Conservation (phyloP, 1,140 invertebrate species). For the Tetraneura akinire region DNA sequence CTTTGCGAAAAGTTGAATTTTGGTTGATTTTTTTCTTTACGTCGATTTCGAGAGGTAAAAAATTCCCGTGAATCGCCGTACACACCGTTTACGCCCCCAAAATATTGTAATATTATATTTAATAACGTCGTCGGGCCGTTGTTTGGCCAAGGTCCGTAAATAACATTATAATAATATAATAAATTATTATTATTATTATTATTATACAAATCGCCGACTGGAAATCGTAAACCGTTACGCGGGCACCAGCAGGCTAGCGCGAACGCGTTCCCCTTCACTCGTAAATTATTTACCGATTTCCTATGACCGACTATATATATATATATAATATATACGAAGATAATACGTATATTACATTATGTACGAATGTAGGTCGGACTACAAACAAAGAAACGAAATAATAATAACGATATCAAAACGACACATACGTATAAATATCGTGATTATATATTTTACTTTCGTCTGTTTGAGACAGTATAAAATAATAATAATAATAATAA, state of each 20-base stretch:
- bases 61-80: too few relatives aligned
- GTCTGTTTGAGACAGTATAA: neutral
- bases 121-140: neutral
- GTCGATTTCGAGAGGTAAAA: too few relatives aligned
- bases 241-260: neutral
- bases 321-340: too few relatives aligned
- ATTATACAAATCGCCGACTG: constrained; percentile 18
- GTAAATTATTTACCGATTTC: constrained; percentile 51
- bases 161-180: too few relatives aligned
- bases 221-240: constrained; percentile 41
- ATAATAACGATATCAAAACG: constrained; percentile 17
- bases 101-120: too few relatives aligned
- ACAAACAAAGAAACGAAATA: constrained; percentile 41
- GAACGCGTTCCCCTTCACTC: constrained; percentile 45
- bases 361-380: constrained; percentile 39
- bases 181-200: too few relatives aligned
- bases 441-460: neutral
- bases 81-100: too few relatives aligned
- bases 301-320: too few relatives aligned
- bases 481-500: neutral
- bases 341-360: too few relatives aligned
- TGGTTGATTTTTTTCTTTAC: too few relatives aligned
- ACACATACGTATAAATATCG: neutral
- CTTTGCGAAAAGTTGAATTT: too few relatives aligned
- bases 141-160: constrained; percentile 24